Conservation (phyloP, 1,140 invertebrate species). For the Proctacanthus coquilletti region DNA sequence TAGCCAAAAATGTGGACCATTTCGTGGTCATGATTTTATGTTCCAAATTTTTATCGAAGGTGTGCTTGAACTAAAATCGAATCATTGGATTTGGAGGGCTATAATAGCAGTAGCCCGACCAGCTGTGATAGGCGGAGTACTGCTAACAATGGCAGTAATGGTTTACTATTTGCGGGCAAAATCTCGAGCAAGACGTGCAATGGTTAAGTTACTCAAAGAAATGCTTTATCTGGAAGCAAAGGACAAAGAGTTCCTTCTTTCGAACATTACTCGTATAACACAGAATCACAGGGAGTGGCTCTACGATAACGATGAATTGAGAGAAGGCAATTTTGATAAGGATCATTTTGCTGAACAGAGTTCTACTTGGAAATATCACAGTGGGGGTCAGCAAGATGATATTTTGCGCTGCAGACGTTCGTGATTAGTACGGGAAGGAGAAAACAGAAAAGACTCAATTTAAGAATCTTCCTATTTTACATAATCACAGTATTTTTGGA, state of each 20-base stretch:
- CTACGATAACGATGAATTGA: not conserved
- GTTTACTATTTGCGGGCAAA: constrained; percentile 53
- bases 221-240: constrained; percentile 53
- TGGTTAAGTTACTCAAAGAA: constrained; percentile 45
- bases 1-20: constrained; percentile 36
- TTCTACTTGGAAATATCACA: constrained; percentile 2
- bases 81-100: constrained; percentile 29
- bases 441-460: too few species aligned
- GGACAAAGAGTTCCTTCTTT: constrained; percentile 60
- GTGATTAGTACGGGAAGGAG: too few species aligned
- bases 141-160: constrained; percentile 36
- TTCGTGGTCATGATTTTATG: constrained; percentile 29
- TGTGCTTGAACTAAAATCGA: constrained; percentile 29
- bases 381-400: too few species aligned
- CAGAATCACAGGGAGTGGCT: constrained; percentile 13
- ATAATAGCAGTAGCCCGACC: constrained; percentile 33
- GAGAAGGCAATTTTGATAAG: not conserved
- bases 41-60: constrained; percentile 33
- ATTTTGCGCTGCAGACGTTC: too few species aligned
- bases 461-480: too few species aligned
- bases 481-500: too few species aligned
- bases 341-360: constrained; percentile 2
- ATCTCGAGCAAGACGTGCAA: constrained; percentile 41
- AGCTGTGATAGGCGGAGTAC: constrained; percentile 32
- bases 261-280: constrained; percentile 30